A percentile compares a stretch with the other conserved stretches of the same genome.
Conservation (phyloP, 2,888 invertebrate genomes). For the Galerucella pusilla region DNA sequence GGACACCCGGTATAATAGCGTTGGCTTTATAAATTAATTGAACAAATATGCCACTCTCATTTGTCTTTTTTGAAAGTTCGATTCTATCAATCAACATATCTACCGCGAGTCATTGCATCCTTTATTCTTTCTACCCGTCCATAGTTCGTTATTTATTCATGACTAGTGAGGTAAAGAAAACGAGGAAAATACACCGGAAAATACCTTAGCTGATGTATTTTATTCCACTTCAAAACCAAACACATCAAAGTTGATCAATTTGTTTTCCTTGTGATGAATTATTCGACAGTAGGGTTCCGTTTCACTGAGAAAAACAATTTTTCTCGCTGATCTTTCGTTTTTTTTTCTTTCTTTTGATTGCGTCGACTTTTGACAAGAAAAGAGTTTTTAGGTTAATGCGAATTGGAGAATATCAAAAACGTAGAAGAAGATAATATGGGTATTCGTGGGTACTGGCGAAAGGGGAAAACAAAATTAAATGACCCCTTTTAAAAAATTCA, state of each 20-base stretch:
- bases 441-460: too few species aligned
- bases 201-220: slow-evolving; percentile 26
- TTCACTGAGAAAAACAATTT: slow-evolving; percentile 20
- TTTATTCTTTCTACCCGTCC: slow-evolving; percentile 24
- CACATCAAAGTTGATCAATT: slow-evolving; percentile 39
- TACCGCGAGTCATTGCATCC: slow-evolving; percentile 32
- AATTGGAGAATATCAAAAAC: too few species aligned
- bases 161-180: slow-evolving; percentile 28
- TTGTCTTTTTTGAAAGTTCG: neutral
- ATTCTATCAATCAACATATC: slow-evolving; percentile 37
- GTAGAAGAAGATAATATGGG: too few species aligned
- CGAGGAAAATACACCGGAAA: slow-evolving; percentile 33
- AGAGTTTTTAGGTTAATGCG: too few species aligned
- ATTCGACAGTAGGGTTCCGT: slow-evolving; percentile 18
- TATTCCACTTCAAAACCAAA: slow-evolving; percentile 34
- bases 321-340: slow-evolving; percentile 13
- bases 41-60: neutral
- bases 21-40: neutral
- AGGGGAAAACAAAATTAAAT: too few species aligned
- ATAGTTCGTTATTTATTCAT: slow-evolving; percentile 39
- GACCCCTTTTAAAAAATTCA: too few species aligned
- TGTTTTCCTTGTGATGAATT: slow-evolving; percentile 40
- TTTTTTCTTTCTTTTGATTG: too few species aligned
- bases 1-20: neutral
- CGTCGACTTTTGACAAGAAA: too few species aligned